Evolutionary conservation across 1,140 invertebrate species (phyloP).

Genomic region (Drosophila erecta): DNA sequence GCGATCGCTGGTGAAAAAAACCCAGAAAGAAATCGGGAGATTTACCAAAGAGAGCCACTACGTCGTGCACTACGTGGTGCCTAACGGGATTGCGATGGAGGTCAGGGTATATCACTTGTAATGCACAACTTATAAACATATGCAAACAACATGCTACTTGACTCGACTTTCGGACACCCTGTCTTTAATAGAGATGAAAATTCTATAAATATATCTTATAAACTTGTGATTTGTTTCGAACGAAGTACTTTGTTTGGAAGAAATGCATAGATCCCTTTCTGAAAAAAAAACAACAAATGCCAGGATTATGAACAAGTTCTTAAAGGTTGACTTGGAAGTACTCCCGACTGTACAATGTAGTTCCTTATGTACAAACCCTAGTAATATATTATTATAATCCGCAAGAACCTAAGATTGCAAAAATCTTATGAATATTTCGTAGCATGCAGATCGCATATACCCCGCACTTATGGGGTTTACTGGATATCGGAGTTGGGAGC

Average conservation of each 20-base stretch:
- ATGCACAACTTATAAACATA: slow-evolving; percentile 4
- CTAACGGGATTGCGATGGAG: slow-evolving; percentile 15
- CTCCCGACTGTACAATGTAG: too few species aligned
- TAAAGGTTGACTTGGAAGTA: not conserved
- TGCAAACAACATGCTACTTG: not conserved
- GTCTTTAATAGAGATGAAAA: too few species aligned
- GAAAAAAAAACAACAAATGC: too few species aligned
- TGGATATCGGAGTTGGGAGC: not conserved
- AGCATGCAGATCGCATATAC: not conserved
- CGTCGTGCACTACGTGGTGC: slow-evolving; percentile 4
- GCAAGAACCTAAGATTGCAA: too few species aligned
- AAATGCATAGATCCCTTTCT: too few species aligned
- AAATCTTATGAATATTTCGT: not conserved
- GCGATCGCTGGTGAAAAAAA: slow-evolving; percentile 12
- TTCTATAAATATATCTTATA: too few species aligned
- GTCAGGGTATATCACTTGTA: slow-evolving; percentile 19
- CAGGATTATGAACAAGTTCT: not conserved
- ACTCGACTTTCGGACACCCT: not conserved
- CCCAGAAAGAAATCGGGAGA: slow-evolving; percentile 41
- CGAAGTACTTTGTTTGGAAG: too few species aligned
- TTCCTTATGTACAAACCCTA: too few species aligned
- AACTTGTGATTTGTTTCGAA: too few species aligned
- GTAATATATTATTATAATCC: too few species aligned
- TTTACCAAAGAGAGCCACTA: slow-evolving; percentile 40
- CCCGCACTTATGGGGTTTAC: not conserved